These are phyloP conservation scores for Pseudochirops cupreus DNA, from an alignment of 2,797 vertebrate genomes.

Conservation along the genomic window DNA sequence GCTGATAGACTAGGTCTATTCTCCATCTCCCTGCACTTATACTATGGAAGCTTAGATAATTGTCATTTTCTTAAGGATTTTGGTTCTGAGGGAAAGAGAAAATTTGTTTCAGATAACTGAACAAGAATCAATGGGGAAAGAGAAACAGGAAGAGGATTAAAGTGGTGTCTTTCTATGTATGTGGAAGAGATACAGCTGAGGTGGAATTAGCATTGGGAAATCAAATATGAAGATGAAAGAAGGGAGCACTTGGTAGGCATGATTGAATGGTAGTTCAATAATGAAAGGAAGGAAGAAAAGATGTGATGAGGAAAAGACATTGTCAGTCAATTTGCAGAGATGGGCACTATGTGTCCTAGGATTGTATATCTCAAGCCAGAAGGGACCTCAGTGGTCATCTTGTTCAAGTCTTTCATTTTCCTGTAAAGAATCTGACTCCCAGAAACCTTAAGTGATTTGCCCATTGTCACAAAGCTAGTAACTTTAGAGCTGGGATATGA, in stretches of 20 bases:
- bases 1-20: neutral
- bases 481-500: neutral
- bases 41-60: neutral
- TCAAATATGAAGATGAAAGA: neutral
- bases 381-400: neutral
- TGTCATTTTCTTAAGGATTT: neutral
- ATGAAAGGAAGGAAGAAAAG: neutral
- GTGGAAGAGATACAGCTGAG: neutral
- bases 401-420: neutral
- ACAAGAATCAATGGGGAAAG: neutral
- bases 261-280: neutral
- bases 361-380: neutral
- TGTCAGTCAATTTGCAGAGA: neutral
- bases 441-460: neutral
- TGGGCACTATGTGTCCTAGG: neutral
- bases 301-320: neutral
- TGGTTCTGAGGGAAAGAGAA: neutral
- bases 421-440: neutral
- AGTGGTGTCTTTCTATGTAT: neutral
- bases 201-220: neutral
- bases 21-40: neutral
- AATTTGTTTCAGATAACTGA: neutral
- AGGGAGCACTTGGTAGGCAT: neutral
- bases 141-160: neutral
- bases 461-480: neutral